These are phyloP conservation scores for Corythornis madagascariensis DNA, from an alignment of 2,113 vertebrate genomes.

Conservation along the genomic window DNA sequence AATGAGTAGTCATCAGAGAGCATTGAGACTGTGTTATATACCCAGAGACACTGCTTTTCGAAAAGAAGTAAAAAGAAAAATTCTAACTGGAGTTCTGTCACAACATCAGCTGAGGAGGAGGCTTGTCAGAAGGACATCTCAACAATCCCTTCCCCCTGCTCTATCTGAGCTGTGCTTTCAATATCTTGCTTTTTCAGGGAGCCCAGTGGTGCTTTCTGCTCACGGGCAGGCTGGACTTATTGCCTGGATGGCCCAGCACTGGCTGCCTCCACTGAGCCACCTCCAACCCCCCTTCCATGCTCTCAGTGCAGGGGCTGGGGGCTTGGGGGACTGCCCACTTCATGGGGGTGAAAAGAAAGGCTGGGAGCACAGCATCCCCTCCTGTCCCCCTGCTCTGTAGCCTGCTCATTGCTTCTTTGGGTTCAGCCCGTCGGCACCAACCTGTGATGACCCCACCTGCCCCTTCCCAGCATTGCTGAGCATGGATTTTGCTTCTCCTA, in stretches of 20 bases:
- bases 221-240: not conserved
- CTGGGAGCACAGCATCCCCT: not conserved
- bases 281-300: not conserved
- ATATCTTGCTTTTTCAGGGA: not conserved
- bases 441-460: not conserved
- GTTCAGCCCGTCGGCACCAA: not conserved
- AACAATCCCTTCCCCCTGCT: not conserved
- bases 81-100: not conserved
- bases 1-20: not conserved
- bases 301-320: not conserved
- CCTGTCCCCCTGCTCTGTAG: not conserved
- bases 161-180: not conserved
- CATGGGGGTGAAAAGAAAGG: not conserved
- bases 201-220: too few relatives aligned
- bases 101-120: not conserved
- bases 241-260: not conserved
- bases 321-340: not conserved
- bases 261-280: not conserved
- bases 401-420: not conserved
- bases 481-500: not conserved
- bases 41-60: not conserved
- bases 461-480: not conserved
- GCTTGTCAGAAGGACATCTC: rapidly evolving
- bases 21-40: not conserved
- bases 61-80: not conserved